Evolutionary conservation across 2,797 vertebrate species (phyloP).

Genomic region (Squalus acanthias): DNA sequence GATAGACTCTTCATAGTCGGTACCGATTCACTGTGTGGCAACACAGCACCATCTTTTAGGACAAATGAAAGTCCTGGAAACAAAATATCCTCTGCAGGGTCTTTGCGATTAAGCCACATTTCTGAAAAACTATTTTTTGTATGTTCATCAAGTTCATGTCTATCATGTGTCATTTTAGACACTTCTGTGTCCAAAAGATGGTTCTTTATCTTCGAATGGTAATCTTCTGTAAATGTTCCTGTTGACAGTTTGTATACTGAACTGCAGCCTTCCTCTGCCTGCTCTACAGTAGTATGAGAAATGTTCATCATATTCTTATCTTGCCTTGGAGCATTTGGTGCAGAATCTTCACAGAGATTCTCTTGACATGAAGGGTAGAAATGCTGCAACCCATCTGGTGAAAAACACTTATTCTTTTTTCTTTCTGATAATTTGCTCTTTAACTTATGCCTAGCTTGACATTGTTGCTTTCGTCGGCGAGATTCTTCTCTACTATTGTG

Average conservation of each 20-base stretch:
- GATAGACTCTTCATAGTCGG: not conserved
- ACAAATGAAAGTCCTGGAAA: constrained; percentile 33
- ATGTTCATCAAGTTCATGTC: not conserved
- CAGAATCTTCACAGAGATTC: not conserved
- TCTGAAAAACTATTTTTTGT: not conserved
- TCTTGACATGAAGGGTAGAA: not conserved
- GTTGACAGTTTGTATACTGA: not conserved
- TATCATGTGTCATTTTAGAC: not conserved
- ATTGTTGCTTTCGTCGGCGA: not conserved
- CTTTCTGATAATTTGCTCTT: not conserved
- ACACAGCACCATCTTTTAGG: not conserved
- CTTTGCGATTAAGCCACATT: constrained; percentile 28
- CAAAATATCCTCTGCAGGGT: constrained; percentile 12
- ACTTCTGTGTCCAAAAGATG: not conserved
- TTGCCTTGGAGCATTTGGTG: not conserved
- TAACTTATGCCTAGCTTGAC: not conserved
- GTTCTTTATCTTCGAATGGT: constrained; percentile 11
- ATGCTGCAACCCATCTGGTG: constrained; percentile 5
- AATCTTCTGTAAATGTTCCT: not conserved
- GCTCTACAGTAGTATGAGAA: not conserved
- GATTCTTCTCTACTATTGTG: not conserved
- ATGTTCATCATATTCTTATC: constrained; percentile 10
- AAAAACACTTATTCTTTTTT: not conserved
- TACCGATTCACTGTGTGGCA: constrained; percentile 10
- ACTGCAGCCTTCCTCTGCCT: not conserved